Base-by-base conservation (phyloP, 2,113 vertebrate genomes). In the Misgurnus anguillicaudatus region DNA sequence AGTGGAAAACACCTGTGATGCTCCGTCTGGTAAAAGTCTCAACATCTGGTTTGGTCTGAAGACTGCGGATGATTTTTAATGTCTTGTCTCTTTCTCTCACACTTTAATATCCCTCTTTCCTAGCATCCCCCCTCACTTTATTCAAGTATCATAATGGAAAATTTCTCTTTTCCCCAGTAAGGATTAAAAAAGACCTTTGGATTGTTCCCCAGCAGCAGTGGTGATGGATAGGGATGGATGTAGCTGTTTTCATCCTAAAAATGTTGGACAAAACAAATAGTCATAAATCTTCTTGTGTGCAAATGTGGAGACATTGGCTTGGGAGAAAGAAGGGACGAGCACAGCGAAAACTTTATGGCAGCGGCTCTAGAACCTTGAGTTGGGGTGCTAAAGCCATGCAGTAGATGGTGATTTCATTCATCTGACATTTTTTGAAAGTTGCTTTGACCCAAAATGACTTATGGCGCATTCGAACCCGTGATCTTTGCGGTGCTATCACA, bases 191-290 rank as follows among this genome's bases (percentile, higher is more conserved):
- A 74, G 48, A 64, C 39, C 31, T 83, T 81, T 83, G 71, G 76
- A 79, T 79, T 72, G 38, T 57, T 83, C 76, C 61, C 41, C 80
- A 60, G 69, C 67, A 69, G 78, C 41, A 58, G 64, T 13, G 51
- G 67, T 82, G 82, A 84, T 84, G 82, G 80, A 84, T 84, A 77
- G 72, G 82, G 68, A 77, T 69, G 82, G 68, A 77, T 69, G 68
- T 80, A 80, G 51, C 63, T 72, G 76, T 83, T 81, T 83, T 82
- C 68, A 73, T 83, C 79, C 58, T 67, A 65, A 79, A 57, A 77
- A 73, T 72, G 41, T 84, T 83, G 81, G 80, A 86, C 80, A 80
- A 86, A 86, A 86, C 70, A 86, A 86, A 84, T 81, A 84, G 77
- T 64, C 42, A 67, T 84, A 78, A 84, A 86, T 82, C 74, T 80